Evolutionary conservation across 2,797 vertebrate genomes (phyloP), one percentile per base, ranked within the genome.

Genomic region (Smutsia temminckii): DNA sequence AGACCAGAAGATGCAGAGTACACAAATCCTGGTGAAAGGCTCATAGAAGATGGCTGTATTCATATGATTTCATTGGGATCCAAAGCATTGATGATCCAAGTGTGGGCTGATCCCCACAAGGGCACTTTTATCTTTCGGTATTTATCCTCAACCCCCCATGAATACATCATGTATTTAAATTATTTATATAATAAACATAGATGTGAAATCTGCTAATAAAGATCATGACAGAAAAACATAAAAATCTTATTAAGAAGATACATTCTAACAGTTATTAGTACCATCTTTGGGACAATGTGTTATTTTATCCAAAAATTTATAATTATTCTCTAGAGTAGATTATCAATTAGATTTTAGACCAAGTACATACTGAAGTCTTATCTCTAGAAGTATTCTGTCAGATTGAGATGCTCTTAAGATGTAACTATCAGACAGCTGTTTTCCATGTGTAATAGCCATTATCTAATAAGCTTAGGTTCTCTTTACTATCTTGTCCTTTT

Each of bases 31-130:
- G 98, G 98, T 84, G 98, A 98, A 25, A 98, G 98, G 81, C 98
- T 98, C 94, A n/a, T 98, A 80, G 99, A 99, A 94, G 99, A 99
- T 86, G 98, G 98, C 81, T 99, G 99, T 59, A 93, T 99, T 97
- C 99, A 99, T 97, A 97, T 99, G 90, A 98, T 99, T 95, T 99
- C 99, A 59, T 93, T 99, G 98, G 99, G 99, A 96, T 99, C 99
- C 96, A 99, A 99, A 98, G 99, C 99, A 2, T 59, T 99, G 98
- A 99, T 99, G 99, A 99, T 99, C 95, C 99, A 99, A 98, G 98
- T 99, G 97, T 99, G 99, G 99, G 98, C 99, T n/a, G 98, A 99
- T 97, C 97, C 99, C 96, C 98, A 98, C 77, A 99, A 98, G 5
- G 98, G 99, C 96, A 98, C 98, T 5, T 99, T 99, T 83, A 98